A percentile compares a stretch with the other conserved stretches of the same genome.
phyloP scores from a whole-genome alignment of 2,113 vertebrate species.

The Entelurus aequoreus region DNA sequence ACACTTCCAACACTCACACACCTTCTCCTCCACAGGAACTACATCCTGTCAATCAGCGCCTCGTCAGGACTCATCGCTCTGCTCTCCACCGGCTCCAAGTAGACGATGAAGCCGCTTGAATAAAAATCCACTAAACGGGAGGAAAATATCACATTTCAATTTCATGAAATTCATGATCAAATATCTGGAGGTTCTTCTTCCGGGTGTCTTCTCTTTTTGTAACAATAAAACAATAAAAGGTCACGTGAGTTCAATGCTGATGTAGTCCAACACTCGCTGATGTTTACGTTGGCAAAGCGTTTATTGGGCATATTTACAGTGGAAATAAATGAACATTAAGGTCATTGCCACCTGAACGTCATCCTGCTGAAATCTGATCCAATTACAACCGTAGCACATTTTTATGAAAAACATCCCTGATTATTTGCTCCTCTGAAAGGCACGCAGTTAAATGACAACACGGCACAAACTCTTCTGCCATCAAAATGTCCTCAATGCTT shows the following conservation, averaged over 20 bases:
- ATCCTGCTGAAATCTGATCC: neutral
- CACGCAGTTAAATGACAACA: neutral
- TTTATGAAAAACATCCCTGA: too few relatives aligned
- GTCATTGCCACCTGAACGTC: constrained; percentile 12
- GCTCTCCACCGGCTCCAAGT: constrained; percentile 95
- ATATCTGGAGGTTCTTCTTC: constrained; percentile 49
- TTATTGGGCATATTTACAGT: constrained; percentile 59
- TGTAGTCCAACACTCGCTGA: too few relatives aligned
- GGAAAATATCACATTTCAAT: constrained; percentile 55
- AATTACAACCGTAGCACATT: neutral
- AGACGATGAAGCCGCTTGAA: constrained; percentile 37
- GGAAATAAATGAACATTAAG: constrained; percentile 25
- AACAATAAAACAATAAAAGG: constrained; percentile 62
- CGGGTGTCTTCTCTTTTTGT: constrained; percentile 63
- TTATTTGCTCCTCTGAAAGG: constrained; percentile 1
- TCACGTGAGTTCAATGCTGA: too few relatives aligned
- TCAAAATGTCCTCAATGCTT: neutral
- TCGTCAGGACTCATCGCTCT: constrained; percentile 95
- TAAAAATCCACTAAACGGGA: constrained; percentile 9
- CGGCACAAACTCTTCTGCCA: neutral
- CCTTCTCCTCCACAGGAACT: constrained; percentile 77
- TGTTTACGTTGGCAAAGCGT: constrained; percentile 43
- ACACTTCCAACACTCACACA: neutral
- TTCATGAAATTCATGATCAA: constrained; percentile 70
- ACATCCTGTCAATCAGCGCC: constrained; percentile 93